phyloP scores from a whole-genome alignment of 2,113 vertebrate species.

The Argyrosomus japonicus region DNA sequence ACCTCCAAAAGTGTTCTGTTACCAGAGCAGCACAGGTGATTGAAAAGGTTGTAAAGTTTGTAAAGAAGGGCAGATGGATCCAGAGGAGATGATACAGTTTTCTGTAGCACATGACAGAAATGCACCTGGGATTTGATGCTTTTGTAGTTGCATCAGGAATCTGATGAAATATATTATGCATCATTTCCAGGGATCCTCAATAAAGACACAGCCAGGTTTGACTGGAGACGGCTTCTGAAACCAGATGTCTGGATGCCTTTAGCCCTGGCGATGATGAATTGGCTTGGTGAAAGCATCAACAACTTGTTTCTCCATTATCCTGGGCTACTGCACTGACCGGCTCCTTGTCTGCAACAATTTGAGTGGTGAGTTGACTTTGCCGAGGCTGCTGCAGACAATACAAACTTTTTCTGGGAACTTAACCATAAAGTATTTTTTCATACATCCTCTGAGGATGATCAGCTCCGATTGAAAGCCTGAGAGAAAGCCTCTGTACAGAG shows the following conservation, averaged over 20 bases:
- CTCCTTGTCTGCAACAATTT: conserved; percentile 44
- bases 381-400: conserved; percentile 23
- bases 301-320: conserved; percentile 65
- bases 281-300: conserved; percentile 62
- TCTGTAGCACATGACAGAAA: conserved; percentile 48
- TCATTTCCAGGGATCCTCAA: conserved; percentile 59
- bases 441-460: conserved; percentile 42
- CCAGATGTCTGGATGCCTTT: conserved; percentile 73
- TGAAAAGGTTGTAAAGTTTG: conserved; percentile 15
- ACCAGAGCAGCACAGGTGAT: conserved; percentile 13
- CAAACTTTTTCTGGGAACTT: conserved; percentile 56
- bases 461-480: conserved; percentile 26
- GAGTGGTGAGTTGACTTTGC: conserved; percentile 33
- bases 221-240: conserved; percentile 52
- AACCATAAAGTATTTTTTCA: conserved; percentile 51
- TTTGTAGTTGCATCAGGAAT: conserved; percentile 49
- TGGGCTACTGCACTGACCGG: conserved; percentile 32
- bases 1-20: not conserved
- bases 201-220: conserved; percentile 55
- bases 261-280: conserved; percentile 47
- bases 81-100: conserved; percentile 30
- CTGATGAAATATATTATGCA: conserved; percentile 52
- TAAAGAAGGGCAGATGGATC: conserved; percentile 5
- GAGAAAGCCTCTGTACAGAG: conserved; percentile 24
- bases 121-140: conserved; percentile 46